Evolutionary conservation across 2,888 invertebrate genomes (phyloP).

Genomic region (Calliopum simillimum): DNA sequence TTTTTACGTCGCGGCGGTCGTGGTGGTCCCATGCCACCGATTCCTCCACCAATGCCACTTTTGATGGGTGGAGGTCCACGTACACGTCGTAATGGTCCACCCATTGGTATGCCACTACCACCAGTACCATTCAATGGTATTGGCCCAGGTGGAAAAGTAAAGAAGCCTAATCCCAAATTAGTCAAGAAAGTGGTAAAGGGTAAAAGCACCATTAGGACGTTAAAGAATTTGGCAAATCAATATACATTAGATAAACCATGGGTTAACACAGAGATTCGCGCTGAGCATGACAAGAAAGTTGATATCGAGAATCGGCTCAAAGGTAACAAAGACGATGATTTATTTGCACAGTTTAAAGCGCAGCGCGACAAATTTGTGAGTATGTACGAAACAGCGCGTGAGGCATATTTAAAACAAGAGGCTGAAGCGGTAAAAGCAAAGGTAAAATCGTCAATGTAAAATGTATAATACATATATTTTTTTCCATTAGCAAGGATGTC

Average conservation of each 20-base stretch:
- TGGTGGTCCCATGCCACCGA: conserved; percentile 51
- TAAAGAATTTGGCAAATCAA: conserved; percentile 65
- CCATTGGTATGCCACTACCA: conserved; percentile 52
- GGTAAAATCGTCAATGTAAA: conserved; percentile 50
- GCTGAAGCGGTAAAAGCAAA: conserved; percentile 61
- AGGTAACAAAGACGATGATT: conserved; percentile 69
- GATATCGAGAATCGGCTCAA: conserved; percentile 69
- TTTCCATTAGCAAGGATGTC: no score
- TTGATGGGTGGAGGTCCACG: conserved; percentile 52
- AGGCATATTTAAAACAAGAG: conserved; percentile 69
- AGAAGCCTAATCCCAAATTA: conserved; percentile 58
- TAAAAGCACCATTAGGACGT: conserved; percentile 62
- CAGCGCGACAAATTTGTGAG: conserved; percentile 72
- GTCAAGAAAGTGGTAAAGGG: conserved; percentile 55
- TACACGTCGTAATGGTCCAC: conserved; percentile 45
- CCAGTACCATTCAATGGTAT: conserved; percentile 47
- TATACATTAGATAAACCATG: conserved; percentile 71
- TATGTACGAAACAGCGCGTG: conserved; percentile 70
- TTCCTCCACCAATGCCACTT: conserved; percentile 49
- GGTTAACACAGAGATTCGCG: conserved; percentile 71
- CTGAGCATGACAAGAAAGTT: conserved; percentile 70
- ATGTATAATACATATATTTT: no score
- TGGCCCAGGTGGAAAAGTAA: conserved; percentile 53
- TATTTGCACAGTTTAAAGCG: conserved; percentile 71
- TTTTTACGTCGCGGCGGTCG: conserved; percentile 58